Percentiles rank a stretch among this genome's conserved stretches.
Evolutionary conservation across 2,888 invertebrate species (phyloP).

Genomic region (Torymus tubicola): DNA sequence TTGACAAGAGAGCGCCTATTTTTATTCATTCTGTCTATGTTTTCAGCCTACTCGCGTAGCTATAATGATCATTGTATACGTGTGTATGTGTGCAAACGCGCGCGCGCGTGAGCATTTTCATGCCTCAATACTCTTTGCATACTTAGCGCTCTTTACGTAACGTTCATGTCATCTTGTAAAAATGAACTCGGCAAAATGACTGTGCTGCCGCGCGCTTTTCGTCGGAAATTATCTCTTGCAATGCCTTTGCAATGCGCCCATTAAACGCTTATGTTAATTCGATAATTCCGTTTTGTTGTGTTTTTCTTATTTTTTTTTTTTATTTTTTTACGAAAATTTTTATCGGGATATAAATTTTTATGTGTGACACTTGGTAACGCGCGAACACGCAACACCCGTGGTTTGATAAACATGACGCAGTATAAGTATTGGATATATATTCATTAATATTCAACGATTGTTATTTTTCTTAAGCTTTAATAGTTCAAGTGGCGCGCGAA

Average conservation of each 20-base stretch:
- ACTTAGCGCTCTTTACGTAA: slow-evolving; percentile 39
- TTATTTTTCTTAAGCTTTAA: slow-evolving; percentile 30
- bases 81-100: neutral
- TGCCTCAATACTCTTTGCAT: slow-evolving; percentile 28
- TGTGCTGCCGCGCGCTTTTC: neutral
- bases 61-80: slow-evolving; percentile 20
- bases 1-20: neutral
- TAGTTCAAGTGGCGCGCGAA: slow-evolving; percentile 24
- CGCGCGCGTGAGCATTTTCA: slow-evolving; percentile 12
- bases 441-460: slow-evolving; percentile 32
- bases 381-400: too few relatives aligned
- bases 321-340: too few relatives aligned
- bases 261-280: neutral
- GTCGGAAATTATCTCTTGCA: neutral
- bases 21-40: neutral
- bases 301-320: too few relatives aligned
- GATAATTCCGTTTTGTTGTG: neutral
- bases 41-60: slow-evolving; percentile 13
- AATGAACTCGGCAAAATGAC: neutral
- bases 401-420: neutral
- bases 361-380: too few relatives aligned
- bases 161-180: slow-evolving; percentile 17
- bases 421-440: slow-evolving; percentile 8
- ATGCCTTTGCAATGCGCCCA: neutral
- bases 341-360: too few relatives aligned